Evolutionary conservation across 1,140 invertebrate species (phyloP).

Genomic region (Hycleus cichorii): DNA sequence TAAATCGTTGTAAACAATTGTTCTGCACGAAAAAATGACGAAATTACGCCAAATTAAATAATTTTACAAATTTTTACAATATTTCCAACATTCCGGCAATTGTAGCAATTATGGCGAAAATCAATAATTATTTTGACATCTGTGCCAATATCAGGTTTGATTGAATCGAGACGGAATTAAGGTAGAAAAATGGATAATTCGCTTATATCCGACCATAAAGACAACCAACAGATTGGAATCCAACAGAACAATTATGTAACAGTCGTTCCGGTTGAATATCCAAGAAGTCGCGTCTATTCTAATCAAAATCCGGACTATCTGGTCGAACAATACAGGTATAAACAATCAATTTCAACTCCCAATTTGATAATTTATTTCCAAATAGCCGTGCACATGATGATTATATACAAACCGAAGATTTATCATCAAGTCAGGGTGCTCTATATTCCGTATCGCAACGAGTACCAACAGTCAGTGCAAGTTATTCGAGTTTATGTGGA

Average conservation of each 20-base stretch:
- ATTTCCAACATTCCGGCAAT: too few species aligned
- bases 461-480: slow-evolving; percentile 27
- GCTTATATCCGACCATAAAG: slow-evolving; percentile 14
- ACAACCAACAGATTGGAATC: slow-evolving; percentile 25
- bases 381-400: slow-evolving; percentile 20
- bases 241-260: slow-evolving; percentile 32
- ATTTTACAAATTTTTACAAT: too few species aligned
- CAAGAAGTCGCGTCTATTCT: slow-evolving; percentile 25
- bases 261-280: slow-evolving; percentile 32
- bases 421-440: slow-evolving; percentile 26
- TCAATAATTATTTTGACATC: neutral
- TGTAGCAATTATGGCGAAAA: neutral
- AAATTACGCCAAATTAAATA: neutral
- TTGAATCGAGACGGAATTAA: neutral
- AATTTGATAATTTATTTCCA: neutral
- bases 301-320: slow-evolving; percentile 29
- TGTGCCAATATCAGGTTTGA: neutral
- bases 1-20: too few species aligned
- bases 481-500: slow-evolving; percentile 30
- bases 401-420: slow-evolving; percentile 28
- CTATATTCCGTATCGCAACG: slow-evolving; percentile 37
- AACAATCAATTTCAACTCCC: neutral
- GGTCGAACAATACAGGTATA: slow-evolving; percentile 30
- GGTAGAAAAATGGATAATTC: neutral
- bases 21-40: too few species aligned